These are phyloP conservation scores for Ceramica pisi DNA, from an alignment of 2,888 invertebrate species.

Conservation along the genomic window DNA sequence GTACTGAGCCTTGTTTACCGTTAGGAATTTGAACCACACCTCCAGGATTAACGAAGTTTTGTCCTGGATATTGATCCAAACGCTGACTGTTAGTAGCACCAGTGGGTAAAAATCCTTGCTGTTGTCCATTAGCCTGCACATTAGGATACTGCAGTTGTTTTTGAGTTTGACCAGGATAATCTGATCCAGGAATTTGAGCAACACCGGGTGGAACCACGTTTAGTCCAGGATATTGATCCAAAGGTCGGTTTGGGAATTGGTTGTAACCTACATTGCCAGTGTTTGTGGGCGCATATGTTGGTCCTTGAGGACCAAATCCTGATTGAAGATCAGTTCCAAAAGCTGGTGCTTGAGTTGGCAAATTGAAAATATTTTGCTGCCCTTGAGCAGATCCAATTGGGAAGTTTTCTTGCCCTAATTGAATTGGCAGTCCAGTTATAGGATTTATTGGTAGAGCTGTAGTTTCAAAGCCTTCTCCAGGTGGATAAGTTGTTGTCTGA, in stretches of 20 bases:
- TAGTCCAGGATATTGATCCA: conserved; percentile 30
- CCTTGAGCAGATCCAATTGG: conserved; percentile 5
- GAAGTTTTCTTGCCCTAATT: conserved; percentile 14
- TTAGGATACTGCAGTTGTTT: conserved; percentile 18
- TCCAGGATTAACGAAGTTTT: conserved; percentile 16
- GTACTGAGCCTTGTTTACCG: conserved; percentile 13
- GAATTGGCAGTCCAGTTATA: conserved; percentile 51
- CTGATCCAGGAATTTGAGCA: conserved; percentile 16
- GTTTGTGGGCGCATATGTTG: background rate
- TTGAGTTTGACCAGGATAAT: conserved; percentile 1
- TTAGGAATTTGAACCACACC: conserved; percentile 5
- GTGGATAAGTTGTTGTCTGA: conserved; percentile 75
- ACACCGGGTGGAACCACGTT: conserved; percentile 12
- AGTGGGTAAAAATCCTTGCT: background rate
- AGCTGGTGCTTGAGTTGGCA: background rate
- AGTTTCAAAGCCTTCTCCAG: conserved; percentile 64
- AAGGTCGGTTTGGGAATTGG: conserved; percentile 17
- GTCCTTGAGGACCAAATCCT: background rate
- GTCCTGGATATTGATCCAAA: conserved; percentile 24
- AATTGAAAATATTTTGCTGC: background rate
- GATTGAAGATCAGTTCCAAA: conserved; percentile 26
- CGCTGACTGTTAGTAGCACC: background rate
- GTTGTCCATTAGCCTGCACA: background rate
- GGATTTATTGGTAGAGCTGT: conserved; percentile 45
- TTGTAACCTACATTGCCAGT: background rate